Base-by-base conservation (phyloP, 2,888 invertebrate species). In the Eupeodes latifasciatus region DNA sequence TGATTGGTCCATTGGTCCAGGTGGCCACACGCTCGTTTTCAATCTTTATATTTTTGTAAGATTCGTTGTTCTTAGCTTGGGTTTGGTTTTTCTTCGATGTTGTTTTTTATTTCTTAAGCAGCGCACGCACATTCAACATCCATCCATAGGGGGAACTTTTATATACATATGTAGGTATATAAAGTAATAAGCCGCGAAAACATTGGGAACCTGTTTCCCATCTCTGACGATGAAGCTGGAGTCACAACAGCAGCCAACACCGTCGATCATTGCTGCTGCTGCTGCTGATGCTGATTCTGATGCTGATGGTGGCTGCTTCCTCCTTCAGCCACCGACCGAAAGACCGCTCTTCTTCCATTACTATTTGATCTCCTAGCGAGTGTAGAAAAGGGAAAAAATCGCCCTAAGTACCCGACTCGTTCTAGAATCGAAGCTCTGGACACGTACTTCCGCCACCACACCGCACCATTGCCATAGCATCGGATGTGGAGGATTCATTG, bases 1-100 rank as follows among this genome's bases (percentile, higher is more conserved):
- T 91, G 92, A 93, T 93, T 93, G 93, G 93, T 89, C 87, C 87
- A 91, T 89, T 91, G 90, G 92, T 91, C 92, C 93, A 93, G 93
- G 93, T 93, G 93, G 93, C 91, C 93, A 91, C 92, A 90, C 91
- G 90, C 84, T 90, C 85, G 89, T 89, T 89, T 89, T 90, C 89
- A 89, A 90, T 90, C 88, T 90, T 85, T 89, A 85, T 55, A 71
- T 27, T 78, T 80, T 72, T 88, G 77, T 81, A 81, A 86, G 85
- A 88, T 85, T 82, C 76, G 82, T 84, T 82, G 72, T 80, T 85
- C 81, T 77, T 83, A 78, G 71, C 79, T 76, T 66, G 44, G 74
- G 59, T 72, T 74, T 67, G 76, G 62, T 66, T 34, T 61, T 44
- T 71, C 19, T 71, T 71, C 5, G 3, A 27, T 10, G 19, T 53